Percentiles rank a stretch among this genome's conserved stretches.
Evolutionary conservation across 2,888 invertebrate genomes (phyloP).

Genomic region (Macaria notata): DNA sequence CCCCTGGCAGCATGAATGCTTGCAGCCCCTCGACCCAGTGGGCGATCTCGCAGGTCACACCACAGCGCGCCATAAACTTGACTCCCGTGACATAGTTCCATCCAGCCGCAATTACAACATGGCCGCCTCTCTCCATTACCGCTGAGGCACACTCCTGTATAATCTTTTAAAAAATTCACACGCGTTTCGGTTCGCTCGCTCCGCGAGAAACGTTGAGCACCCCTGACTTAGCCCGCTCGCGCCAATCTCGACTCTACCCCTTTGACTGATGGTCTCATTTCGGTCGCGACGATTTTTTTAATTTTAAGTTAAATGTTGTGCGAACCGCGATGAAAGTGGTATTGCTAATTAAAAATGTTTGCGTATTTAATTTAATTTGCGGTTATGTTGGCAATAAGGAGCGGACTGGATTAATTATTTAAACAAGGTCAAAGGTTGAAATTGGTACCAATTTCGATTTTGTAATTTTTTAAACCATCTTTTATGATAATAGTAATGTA

Average conservation of each 20-base stretch:
- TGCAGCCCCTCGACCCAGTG: slow-evolving; percentile 5
- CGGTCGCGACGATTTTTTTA: slow-evolving; percentile 31
- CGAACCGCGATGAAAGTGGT: slow-evolving; percentile 53
- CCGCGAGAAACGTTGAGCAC: slow-evolving; percentile 44
- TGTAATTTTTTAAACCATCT: no score
- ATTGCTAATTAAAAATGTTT: slow-evolving; percentile 58
- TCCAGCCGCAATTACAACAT: slow-evolving; percentile 56
- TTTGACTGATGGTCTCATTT: slow-evolving; percentile 33
- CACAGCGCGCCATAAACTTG: slow-evolving; percentile 36
- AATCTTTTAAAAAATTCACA: slow-evolving; percentile 76
- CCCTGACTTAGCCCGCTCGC: slow-evolving; percentile 34
- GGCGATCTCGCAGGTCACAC: slow-evolving; percentile 9
- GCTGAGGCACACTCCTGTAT: slow-evolving; percentile 57
- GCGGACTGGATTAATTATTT: slow-evolving; percentile 17
- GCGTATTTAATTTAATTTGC: slow-evolving; percentile 37
- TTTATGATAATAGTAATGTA: no score
- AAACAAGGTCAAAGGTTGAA: slow-evolving; percentile 14
- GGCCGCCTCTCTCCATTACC: slow-evolving; percentile 58
- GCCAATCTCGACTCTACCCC: slow-evolving; percentile 34
- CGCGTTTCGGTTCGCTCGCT: slow-evolving; percentile 49
- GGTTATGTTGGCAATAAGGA: slow-evolving; percentile 22
- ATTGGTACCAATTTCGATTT: background rate
- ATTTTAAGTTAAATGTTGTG: slow-evolving; percentile 42
- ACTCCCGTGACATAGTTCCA: slow-evolving; percentile 52
- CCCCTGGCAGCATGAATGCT: no score